Evolutionary conservation across 1,140 invertebrate genomes (phyloP).

Genomic region (Stenopsyche tienmushanensis): DNA sequence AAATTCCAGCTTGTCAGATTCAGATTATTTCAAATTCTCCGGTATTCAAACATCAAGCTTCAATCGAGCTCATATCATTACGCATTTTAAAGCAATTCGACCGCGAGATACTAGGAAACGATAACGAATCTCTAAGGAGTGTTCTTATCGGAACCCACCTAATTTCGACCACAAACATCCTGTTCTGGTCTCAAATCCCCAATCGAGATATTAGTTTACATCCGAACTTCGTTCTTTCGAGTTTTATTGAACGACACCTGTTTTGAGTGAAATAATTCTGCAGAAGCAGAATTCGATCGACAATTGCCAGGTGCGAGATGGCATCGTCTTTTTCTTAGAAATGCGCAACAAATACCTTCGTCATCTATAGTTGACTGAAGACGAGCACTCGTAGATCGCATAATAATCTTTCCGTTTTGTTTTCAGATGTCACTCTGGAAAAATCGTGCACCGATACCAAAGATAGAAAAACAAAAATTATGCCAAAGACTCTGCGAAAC

Average conservation of each 20-base stretch:
- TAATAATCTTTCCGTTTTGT: neutral
- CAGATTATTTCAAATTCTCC: no score
- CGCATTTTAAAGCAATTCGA: neutral
- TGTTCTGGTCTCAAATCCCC: conserved; percentile 1
- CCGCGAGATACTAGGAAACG: conserved; percentile 21
- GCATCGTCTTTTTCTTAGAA: no score
- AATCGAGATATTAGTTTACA: neutral
- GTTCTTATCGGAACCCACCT: conserved; percentile 19
- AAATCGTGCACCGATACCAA: conserved; percentile 27
- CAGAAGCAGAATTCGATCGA: no score
- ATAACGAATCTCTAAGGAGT: conserved; percentile 31
- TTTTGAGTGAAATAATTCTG: no score
- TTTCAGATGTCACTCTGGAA: conserved; percentile 30
- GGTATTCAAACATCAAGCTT: no score
- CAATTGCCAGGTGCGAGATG: no score
- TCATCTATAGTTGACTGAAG: no score
- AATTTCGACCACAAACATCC: conserved; percentile 29
- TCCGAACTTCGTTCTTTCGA: neutral
- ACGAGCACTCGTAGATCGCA: neutral
- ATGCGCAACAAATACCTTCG: no score
- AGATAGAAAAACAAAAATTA: conserved; percentile 29
- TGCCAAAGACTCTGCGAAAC: conserved; percentile 29
- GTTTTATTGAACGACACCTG: no score
- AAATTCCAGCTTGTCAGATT: no score
- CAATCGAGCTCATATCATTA: no score